phyloP scores from a whole-genome alignment of 2,113 vertebrate species.

The Callipepla squamata region DNA sequence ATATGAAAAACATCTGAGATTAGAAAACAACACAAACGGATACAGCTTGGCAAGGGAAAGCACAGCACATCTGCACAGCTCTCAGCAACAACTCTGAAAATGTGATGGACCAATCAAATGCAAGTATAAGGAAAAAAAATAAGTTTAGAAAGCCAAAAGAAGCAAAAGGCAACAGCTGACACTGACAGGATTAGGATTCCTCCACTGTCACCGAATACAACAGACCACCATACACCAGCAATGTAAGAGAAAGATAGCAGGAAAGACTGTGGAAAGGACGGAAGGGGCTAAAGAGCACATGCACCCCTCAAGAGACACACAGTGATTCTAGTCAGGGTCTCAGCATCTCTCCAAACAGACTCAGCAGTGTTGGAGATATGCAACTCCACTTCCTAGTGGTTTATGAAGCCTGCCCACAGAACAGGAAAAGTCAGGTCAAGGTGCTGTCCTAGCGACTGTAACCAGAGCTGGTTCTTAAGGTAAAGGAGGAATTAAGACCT shows the following conservation, averaged over 20 bases:
- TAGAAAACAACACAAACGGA: neutral
- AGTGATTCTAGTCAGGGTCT: neutral
- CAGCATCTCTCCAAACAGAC: neutral
- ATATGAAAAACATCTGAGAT: neutral
- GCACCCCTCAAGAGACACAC: neutral
- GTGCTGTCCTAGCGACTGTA: neutral
- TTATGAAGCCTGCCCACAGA: neutral
- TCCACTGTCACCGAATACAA: neutral
- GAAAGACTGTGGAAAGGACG: neutral
- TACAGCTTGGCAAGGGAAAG: neutral
- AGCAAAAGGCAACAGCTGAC: neutral
- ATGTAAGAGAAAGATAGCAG: neutral
- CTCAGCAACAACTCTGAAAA: neutral
- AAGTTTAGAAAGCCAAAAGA: neutral
- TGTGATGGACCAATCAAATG: fast-evolving
- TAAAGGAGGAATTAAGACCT: neutral
- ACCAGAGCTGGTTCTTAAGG: neutral
- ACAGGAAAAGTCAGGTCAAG: neutral
- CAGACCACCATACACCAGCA: neutral
- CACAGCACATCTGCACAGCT: neutral
- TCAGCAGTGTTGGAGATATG: neutral
- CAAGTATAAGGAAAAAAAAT: neutral
- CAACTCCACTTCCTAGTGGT: neutral
- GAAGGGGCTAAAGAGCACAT: neutral
- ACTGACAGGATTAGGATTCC: neutral